These are phyloP conservation scores for Eudyptes chrysolophus DNA, from an alignment of 2,113 vertebrate species.

Conservation along the genomic window DNA sequence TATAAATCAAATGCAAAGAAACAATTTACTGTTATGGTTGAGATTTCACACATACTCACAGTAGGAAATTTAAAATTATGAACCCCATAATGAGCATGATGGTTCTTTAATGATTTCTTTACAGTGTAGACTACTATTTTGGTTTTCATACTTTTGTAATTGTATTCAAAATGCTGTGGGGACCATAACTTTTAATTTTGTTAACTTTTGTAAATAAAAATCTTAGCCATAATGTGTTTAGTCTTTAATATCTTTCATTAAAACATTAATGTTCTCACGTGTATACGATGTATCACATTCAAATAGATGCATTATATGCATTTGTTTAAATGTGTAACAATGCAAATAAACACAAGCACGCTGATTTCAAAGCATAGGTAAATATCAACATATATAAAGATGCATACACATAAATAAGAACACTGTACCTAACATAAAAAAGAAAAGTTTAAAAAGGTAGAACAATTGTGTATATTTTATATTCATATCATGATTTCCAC, in stretches of 20 bases:
- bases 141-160: background rate
- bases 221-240: conserved; percentile 45
- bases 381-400: conserved; percentile 52
- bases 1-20: conserved; percentile 27
- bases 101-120: background rate
- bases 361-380: conserved; percentile 66
- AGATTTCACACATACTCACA: conserved; percentile 63
- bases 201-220: conserved; percentile 54
- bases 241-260: conserved; percentile 20
- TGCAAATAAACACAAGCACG: conserved; percentile 71
- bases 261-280: conserved; percentile 55
- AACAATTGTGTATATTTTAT: conserved; percentile 9
- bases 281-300: conserved; percentile 63
- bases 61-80: conserved; percentile 68
- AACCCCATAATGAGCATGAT: background rate
- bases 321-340: conserved; percentile 76
- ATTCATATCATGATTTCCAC: conserved; percentile 30
- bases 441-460: conserved; percentile 24
- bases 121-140: background rate
- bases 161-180: background rate
- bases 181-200: conserved; percentile 52
- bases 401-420: conserved; percentile 53
- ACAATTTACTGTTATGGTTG: conserved; percentile 34
- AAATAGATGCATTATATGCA: conserved; percentile 69
- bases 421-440: background rate